Percentiles rank a stretch among this genome's conserved stretches.
These are phyloP conservation scores for Hypsopygia costalis DNA, from an alignment of 2,888 invertebrate species.

Conservation along the genomic window DNA sequence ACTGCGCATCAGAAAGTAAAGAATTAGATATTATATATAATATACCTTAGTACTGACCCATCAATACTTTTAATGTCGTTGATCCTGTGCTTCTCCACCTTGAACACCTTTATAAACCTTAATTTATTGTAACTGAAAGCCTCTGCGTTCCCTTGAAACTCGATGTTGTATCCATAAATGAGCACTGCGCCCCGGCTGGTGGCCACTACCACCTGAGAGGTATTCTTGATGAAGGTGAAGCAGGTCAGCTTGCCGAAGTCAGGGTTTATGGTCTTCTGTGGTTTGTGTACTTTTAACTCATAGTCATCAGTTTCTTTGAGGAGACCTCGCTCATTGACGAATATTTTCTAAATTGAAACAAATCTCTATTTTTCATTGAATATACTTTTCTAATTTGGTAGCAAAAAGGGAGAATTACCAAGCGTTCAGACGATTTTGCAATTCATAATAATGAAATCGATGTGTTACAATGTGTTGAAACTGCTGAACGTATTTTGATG, in stretches of 20 bases:
- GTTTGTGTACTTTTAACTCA: conserved; percentile 45
- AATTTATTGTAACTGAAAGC: conserved; percentile 48
- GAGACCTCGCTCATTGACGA: conserved; percentile 50
- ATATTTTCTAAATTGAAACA: conserved; percentile 63
- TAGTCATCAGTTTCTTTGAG: conserved; percentile 52
- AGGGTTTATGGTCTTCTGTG: conserved; percentile 31
- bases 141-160: conserved; percentile 42
- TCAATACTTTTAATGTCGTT: conserved; percentile 73
- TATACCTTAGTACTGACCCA: conserved; percentile 72
- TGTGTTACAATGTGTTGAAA: too few relatives aligned
- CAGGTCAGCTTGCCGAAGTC: conserved; percentile 68
- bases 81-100: conserved; percentile 57
- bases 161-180: conserved; percentile 72
- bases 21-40: too few relatives aligned
- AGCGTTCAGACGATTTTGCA: too few relatives aligned
- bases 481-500: too few relatives aligned
- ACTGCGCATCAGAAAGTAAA: too few relatives aligned
- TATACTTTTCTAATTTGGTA: too few relatives aligned
- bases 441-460: too few relatives aligned
- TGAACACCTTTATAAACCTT: conserved; percentile 71
- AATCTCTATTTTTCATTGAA: too few relatives aligned
- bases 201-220: conserved; percentile 71
- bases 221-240: conserved; percentile 71
- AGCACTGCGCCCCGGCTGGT: conserved; percentile 71
- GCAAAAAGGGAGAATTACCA: too few relatives aligned